Evolutionary conservation across 2,797 vertebrate genomes (phyloP).

Genomic region (Coccyzus lansbergi): DNA sequence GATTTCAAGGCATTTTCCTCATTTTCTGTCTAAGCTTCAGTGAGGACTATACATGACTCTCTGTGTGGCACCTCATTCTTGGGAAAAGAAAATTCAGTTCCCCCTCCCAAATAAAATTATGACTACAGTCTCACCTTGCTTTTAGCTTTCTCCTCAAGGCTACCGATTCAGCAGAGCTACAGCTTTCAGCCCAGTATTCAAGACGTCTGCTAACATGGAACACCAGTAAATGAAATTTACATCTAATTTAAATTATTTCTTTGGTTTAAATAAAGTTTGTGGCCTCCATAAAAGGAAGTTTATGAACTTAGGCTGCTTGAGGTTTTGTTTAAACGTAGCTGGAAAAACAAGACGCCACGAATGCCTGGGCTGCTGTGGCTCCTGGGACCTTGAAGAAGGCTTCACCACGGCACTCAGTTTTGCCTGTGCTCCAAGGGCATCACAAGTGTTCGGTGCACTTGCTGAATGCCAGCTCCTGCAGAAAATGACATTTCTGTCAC

Average conservation of each 20-base stretch:
- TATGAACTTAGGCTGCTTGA: not conserved
- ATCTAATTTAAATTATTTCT: not conserved
- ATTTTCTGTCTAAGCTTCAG: not conserved
- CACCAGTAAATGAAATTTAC: not conserved
- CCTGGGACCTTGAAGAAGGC: not conserved
- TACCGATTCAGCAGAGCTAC: not conserved
- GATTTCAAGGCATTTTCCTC: not conserved
- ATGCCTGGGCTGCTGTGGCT: not conserved
- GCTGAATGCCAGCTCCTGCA: not conserved
- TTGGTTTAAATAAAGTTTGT: not conserved
- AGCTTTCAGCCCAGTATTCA: not conserved
- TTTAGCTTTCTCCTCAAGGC: not conserved
- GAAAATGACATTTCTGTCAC: not conserved
- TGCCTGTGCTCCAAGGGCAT: not conserved
- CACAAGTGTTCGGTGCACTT: fast-evolving
- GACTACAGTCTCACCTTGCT: not conserved
- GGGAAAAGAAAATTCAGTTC: not conserved
- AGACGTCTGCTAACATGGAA: not conserved
- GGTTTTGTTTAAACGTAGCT: not conserved
- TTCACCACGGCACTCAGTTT: fast-evolving
- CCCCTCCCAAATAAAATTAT: not conserved
- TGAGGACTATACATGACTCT: fast-evolving
- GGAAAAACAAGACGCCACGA: not conserved
- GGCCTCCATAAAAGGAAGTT: not conserved
- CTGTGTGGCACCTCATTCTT: not conserved